Base-by-base conservation (phyloP, 2,113 vertebrate genomes). In the Spea multiplicata region DNA sequence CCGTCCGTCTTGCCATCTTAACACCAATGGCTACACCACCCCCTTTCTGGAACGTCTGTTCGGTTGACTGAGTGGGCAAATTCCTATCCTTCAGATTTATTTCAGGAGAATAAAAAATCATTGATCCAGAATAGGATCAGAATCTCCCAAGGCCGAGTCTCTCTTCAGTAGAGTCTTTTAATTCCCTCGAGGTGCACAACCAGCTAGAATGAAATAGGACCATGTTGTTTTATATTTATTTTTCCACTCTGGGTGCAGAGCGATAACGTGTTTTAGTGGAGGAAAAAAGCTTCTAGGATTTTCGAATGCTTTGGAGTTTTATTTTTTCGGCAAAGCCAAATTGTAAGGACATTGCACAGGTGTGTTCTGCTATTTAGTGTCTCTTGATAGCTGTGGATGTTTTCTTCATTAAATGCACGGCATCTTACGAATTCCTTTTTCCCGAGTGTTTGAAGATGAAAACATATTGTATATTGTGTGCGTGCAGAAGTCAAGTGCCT, bases 61-160 rank as follows among this genome's bases (percentile, higher is more conserved):
- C 70, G 84, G 84, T 85, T 87, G 71, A 75, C 81, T 83, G 83
- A 74, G 59, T 80, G 81, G 85, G 81, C 30, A 68, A 68, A 86
- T 47, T 0, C 80, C 80, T 75, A 76, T 82, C 78, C 83, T 80
- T 83, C 86, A 88, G 87, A 89, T 90, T 87, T 90, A 87, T 85
- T 85, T 81, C 84, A 75, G 68, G 86, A 88, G 88, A 88, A 89
- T 84, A 85, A 87, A 86, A 85, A 47, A 73, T 30, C 84, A 75
- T 86, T 1, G 57, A 86, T 88, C 86, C 81, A 73, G 83, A 73
- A 77, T 83, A 67, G 72, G 84, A 85, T 61, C 80, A 69, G 69
- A 72, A 76, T 76, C 71, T 87, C 62, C 59, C 84, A 83, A 84
- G 84, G 86, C 81, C 53, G 17, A 46, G 80, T 68, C 69, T 81